Base-by-base conservation (phyloP, 2,797 vertebrate species). In the Pelobates cultripes region DNA sequence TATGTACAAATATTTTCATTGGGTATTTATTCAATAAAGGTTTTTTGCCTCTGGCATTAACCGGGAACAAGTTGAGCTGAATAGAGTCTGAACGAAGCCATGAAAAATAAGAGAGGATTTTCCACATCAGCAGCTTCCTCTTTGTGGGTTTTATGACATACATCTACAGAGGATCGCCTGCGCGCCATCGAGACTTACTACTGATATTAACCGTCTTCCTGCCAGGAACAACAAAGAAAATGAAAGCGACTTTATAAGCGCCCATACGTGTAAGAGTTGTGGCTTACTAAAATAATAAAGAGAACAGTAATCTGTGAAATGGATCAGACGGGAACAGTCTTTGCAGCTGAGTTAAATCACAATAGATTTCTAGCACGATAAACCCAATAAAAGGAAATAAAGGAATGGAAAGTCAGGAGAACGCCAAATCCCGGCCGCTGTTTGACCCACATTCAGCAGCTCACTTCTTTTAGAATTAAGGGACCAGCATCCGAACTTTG, bases 141-240 rank as follows among this genome's bases (percentile, higher is more conserved):
- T 10, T 51, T 71, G 70, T 12, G 70, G 70, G 14, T 71, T 47
- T 71, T 53, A 71, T 71, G 44, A 70, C 68, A 70, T 44, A 44
- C n/a, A n/a, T n/a, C n/a, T n/a, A n/a, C 68, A 44, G 68, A 70
- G 68, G 43, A 43, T 44, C 15, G 68, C 44, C 42, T 15, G 68
- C 43, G 13, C 14, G 68, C 14, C 41, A 70, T 28, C 28, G 42
- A 45, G 68, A 70, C 12, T 14, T 15, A 70, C 68, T 43, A 44
- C 68, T 41, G 47, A 51, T 51, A 10, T 51, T 51, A 51, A 51
- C 10, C 13, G 42, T 70, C 42, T 12, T 17, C 15, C 44, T 47
- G 70, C 70, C 70, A 71, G 70, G 51, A 51, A 53, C 3, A 71
- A 17, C 70, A 71, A 7, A 2, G 15, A 51, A 71, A 71, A 71